Evolutionary conservation across 2,888 invertebrate species (phyloP).

Genomic region (Phyllotreta striolata): DNA sequence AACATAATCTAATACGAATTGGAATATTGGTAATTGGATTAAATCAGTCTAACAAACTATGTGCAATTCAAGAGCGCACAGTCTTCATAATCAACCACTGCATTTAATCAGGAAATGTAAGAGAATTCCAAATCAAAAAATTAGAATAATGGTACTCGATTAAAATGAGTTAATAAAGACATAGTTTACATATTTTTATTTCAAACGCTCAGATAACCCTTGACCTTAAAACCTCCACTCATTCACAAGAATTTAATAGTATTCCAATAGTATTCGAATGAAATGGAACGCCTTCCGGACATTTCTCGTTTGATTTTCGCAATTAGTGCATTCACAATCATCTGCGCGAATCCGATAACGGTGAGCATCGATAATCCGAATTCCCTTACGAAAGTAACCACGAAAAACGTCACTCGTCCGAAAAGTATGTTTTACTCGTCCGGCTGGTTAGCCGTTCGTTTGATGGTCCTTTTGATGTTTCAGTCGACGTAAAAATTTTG

Average conservation of each 20-base stretch:
- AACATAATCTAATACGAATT: constrained; percentile 9
- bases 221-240: too few species aligned
- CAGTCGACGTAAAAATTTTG: constrained; percentile 54
- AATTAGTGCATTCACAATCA: not conserved
- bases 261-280: not conserved
- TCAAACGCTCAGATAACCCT: too few species aligned
- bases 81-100: too few species aligned
- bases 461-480: constrained; percentile 37
- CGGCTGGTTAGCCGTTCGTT: constrained; percentile 7
- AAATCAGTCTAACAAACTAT: not conserved
- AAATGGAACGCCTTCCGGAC: constrained; percentile 6
- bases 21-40: not conserved
- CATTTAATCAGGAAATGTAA: too few species aligned
- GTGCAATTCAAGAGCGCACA: not conserved
- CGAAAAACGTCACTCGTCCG: constrained; percentile 38
- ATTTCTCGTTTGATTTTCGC: constrained; percentile 9
- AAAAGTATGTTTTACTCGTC: constrained; percentile 32
- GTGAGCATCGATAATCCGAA: constrained; percentile 33
- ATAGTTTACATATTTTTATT: too few species aligned
- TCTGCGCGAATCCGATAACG: constrained; percentile 22
- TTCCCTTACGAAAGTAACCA: constrained; percentile 35
- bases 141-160: too few species aligned
- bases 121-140: too few species aligned
- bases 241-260: too few species aligned
- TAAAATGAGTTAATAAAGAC: too few species aligned